A percentile compares a stretch with the other conserved stretches of the same genome.
phyloP scores from a whole-genome alignment of 2,797 vertebrate species.

The Chelmon rostratus region DNA sequence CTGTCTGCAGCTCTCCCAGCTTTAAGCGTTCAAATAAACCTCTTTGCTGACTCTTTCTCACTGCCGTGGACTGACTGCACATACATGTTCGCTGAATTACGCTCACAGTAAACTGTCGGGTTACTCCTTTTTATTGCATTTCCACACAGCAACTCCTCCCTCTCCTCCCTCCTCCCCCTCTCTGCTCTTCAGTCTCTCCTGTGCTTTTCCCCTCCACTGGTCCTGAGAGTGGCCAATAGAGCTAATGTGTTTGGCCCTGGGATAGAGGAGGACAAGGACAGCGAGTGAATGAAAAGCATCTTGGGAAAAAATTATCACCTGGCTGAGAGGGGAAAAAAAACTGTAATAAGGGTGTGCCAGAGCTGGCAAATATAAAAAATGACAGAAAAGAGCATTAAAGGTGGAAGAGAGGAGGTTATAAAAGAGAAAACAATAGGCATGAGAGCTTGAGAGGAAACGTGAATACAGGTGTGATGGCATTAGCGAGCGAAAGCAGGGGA shows the following conservation, averaged over 20 bases:
- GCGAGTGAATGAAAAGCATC: constrained; percentile 59
- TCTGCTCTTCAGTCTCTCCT: constrained; percentile 31
- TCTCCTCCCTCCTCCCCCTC: background rate
- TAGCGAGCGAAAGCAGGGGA: constrained; percentile 30
- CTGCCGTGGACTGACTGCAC: constrained; percentile 23
- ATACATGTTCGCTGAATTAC: constrained; percentile 38
- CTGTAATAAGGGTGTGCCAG: constrained; percentile 7
- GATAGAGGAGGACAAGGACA: constrained; percentile 59
- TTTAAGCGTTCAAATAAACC: constrained; percentile 41
- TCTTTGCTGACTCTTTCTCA: constrained; percentile 22
- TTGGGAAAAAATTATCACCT: constrained; percentile 22
- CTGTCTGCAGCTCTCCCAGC: constrained; percentile 41
- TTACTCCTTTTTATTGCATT: constrained; percentile 39
- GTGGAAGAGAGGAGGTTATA: constrained; percentile 23
- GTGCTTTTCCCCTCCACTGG: constrained; percentile 64
- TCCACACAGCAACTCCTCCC: constrained; percentile 16
- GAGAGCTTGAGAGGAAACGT: constrained; percentile 15
- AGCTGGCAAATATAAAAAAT: constrained; percentile 16
- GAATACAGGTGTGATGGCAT: constrained; percentile 52
- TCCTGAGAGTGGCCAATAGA: constrained; percentile 63
- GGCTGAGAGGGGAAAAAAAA: constrained; percentile 10
- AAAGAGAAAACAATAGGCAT: constrained; percentile 9
- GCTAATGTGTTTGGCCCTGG: constrained; percentile 70
- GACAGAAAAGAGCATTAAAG: constrained; percentile 10
- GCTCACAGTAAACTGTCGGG: constrained; percentile 9